A percentile compares a stretch with the other conserved stretches of the same genome.
phyloP scores from a whole-genome alignment of 2,113 vertebrate genomes.

The Elanus axillaris region DNA sequence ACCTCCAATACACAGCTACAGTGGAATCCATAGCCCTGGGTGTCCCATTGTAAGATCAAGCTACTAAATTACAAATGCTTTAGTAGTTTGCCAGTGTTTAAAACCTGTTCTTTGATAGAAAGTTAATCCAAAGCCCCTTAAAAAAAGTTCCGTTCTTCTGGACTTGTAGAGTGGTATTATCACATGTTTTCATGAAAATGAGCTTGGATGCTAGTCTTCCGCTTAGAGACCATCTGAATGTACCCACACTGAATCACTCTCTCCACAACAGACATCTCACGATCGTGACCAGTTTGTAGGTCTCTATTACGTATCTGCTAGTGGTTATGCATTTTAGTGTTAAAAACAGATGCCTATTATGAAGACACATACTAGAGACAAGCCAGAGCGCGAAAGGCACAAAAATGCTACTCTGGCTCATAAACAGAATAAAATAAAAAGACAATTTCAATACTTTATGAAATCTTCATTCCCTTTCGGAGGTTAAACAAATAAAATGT shows the following conservation, averaged over 20 bases:
- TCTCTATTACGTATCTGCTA: neutral
- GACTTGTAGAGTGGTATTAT: neutral
- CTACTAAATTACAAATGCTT: neutral
- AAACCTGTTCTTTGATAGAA: neutral
- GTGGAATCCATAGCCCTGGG: no score
- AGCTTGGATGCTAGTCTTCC: neutral
- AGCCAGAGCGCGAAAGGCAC: fast-evolving
- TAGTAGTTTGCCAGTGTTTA: neutral
- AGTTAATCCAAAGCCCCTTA: neutral
- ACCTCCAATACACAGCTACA: neutral
- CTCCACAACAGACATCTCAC: no score
- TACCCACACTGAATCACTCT: neutral
- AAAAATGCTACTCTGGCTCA: neutral
- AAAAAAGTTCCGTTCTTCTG: neutral
- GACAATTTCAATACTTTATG: no score
- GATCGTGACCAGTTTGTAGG: fast-evolving
- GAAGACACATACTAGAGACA: neutral
- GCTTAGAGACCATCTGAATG: fast-evolving
- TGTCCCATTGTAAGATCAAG: neutral
- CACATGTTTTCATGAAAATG: no score
- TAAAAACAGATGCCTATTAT: neutral
- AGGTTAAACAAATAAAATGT: neutral
- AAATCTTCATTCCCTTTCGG: neutral
- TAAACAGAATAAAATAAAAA: neutral
- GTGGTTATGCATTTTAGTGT: neutral